These are phyloP conservation scores for Oenanthe melanoleuca DNA, from an alignment of 2,113 vertebrate species.

Conservation along the genomic window DNA sequence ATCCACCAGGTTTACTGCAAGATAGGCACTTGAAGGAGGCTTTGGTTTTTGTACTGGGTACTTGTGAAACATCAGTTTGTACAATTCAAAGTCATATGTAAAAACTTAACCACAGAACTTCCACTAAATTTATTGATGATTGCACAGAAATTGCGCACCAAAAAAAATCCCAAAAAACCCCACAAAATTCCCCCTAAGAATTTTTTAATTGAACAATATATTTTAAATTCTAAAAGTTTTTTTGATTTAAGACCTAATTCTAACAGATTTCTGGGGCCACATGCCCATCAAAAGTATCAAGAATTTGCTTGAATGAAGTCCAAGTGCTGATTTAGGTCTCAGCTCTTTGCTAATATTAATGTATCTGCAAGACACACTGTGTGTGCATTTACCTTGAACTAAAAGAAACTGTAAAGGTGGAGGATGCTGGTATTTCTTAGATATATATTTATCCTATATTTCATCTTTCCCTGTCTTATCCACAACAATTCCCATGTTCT, in stretches of 20 bases:
- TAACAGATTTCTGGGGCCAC: neutral
- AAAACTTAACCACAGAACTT: constrained; percentile 1
- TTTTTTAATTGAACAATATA: neutral
- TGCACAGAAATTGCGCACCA: neutral
- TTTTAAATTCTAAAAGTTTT: neutral
- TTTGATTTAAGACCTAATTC: neutral
- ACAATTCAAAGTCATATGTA: neutral
- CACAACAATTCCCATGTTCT: neutral
- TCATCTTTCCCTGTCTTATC: neutral
- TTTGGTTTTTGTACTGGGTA: constrained; percentile 58
- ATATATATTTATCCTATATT: neutral
- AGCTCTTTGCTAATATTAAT: neutral
- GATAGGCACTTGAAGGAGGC: constrained; percentile 63
- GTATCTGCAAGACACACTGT: neutral
- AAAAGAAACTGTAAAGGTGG: neutral
- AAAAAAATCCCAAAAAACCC: neutral
- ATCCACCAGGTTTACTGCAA: constrained; percentile 72
- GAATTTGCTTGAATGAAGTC: constrained; percentile 4
- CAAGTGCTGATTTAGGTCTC: neutral
- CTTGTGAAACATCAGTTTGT: constrained; percentile 26
- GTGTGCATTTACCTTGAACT: neutral
- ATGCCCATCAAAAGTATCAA: neutral
- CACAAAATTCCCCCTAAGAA: neutral
- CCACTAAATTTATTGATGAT: neutral
- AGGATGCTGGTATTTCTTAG: neutral